Conservation (phyloP, 2,113 vertebrate genomes). For the Garra rufa region DNA sequence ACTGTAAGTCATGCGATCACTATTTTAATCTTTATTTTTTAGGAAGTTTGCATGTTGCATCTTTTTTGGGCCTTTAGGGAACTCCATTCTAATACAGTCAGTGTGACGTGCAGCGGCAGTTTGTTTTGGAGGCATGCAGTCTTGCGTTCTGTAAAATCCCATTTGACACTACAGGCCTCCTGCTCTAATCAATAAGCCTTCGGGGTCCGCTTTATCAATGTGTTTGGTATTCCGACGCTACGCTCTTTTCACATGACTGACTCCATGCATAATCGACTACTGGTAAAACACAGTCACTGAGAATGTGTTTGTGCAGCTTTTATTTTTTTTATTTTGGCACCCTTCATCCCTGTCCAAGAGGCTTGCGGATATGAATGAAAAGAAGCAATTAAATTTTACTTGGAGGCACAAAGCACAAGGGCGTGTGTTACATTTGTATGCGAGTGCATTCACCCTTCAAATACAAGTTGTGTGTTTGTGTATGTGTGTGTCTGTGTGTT, state of each 20-base stretch:
- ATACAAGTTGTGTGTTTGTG: slow-evolving; percentile 18
- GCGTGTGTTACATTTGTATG: slow-evolving; percentile 45
- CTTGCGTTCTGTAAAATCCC: slow-evolving; percentile 33
- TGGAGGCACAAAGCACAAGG: slow-evolving; percentile 38
- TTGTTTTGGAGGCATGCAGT: slow-evolving; percentile 24
- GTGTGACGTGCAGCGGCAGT: slow-evolving; percentile 17
- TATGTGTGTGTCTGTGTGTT: slow-evolving; percentile 22
- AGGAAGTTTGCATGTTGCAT: background rate
- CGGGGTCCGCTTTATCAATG: slow-evolving; percentile 55
- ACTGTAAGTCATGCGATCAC: background rate
- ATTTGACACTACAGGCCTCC: slow-evolving; percentile 45
- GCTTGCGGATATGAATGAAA: slow-evolving; percentile 53
- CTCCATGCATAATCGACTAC: slow-evolving; percentile 53
- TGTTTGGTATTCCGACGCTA: slow-evolving; percentile 51
- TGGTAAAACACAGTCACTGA: slow-evolving; percentile 52
- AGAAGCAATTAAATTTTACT: slow-evolving; percentile 55
- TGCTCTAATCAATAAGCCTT: slow-evolving; percentile 56
- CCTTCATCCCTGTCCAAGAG: slow-evolving; percentile 46
- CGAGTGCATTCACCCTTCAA: background rate
- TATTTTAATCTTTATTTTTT: background rate
- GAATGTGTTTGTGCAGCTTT: slow-evolving; percentile 19
- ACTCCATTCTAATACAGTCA: slow-evolving; percentile 40
- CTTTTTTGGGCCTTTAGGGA: background rate
- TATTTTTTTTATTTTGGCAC: slow-evolving; percentile 43
- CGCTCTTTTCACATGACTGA: slow-evolving; percentile 52